phyloP scores from a whole-genome alignment of 2,797 vertebrate genomes.

The Acanthornis magna region DNA sequence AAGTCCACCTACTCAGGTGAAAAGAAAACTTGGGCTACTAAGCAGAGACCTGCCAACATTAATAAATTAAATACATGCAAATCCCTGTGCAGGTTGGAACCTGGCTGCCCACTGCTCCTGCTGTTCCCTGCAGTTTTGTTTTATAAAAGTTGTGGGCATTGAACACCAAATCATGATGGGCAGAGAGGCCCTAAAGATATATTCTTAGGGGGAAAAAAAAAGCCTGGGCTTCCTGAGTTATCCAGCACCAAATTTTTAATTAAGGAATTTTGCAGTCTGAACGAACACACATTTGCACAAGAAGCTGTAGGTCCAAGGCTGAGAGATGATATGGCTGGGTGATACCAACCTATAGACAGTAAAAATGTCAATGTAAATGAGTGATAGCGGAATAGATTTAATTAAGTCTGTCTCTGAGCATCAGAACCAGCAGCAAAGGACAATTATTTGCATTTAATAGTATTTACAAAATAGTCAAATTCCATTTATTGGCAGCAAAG shows the following conservation, averaged over 20 bases:
- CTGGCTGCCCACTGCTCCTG: neutral
- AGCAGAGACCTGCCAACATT: neutral
- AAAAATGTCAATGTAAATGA: neutral
- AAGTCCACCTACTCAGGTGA: slow-evolving; percentile 25
- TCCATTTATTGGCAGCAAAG: neutral
- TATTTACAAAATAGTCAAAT: neutral
- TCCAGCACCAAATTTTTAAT: neutral
- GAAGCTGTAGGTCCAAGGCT: neutral
- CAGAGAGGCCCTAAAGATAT: neutral
- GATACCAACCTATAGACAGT: neutral
- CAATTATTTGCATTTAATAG: neutral
- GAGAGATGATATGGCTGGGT: neutral
- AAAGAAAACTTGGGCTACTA: neutral
- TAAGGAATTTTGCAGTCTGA: neutral
- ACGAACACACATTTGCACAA: neutral
- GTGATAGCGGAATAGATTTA: neutral
- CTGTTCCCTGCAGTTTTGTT: neutral
- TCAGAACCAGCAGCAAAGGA: neutral
- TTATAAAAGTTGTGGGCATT: neutral
- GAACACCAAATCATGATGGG: neutral
- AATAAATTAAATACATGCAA: neutral
- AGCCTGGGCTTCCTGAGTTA: neutral
- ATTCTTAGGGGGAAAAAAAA: neutral
- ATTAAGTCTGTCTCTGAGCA: neutral
- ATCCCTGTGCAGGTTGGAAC: neutral